Base-by-base conservation (phyloP, 2,113 vertebrate genomes). In the Genyomyrus donnyi region DNA sequence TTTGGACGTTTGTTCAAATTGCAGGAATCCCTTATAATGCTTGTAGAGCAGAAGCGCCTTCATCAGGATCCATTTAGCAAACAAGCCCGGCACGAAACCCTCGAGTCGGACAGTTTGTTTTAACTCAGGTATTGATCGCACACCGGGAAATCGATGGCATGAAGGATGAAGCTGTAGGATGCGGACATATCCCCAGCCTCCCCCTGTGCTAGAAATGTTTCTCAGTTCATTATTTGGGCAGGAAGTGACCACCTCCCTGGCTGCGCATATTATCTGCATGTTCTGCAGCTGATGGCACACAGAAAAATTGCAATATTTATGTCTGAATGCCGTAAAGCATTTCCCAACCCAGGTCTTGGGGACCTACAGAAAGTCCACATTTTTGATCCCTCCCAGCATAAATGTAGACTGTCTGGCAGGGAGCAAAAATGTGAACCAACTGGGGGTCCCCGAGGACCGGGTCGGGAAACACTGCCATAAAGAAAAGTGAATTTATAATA, bases 41-140 rank as follows among this genome's bases (percentile, higher is more conserved):
- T 48, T 48, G 45, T 48, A 48, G 83, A 48, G 42, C 24, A 48
- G 24, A 48, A 11, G 85, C 8, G 2, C 85, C 13, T 56, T 15
- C 1, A 31, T 53, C 24, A 31, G 84, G 5, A 86, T 27, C 46
- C 48, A 45, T 70, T 74, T 24, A 70, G 58, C 62, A 74, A 48
- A 88, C 56, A 66, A 88, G 31, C 58, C 88, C n/a, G 2, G 15
- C 42, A 46, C 8, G 8, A 35, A 35, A 13, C 53, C 5, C 39
- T 27, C 2, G 35, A 24, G 74, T 17, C 27, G 7, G 49, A 8
- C 48, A 42, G 88, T 53, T 66, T 89, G 70, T 84, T 84, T 84
- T 83, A 53, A 45, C 46, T 90, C 62, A 8, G 45, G 27, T 87
- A 87, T 90, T 70, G 84, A 87, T 87, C 58, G 6, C 53, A 52